A percentile compares a stretch with the other conserved stretches of the same genome.
Conservation (phyloP, 2,797 vertebrate genomes). For the Parauchenoglanis ngamensis region DNA sequence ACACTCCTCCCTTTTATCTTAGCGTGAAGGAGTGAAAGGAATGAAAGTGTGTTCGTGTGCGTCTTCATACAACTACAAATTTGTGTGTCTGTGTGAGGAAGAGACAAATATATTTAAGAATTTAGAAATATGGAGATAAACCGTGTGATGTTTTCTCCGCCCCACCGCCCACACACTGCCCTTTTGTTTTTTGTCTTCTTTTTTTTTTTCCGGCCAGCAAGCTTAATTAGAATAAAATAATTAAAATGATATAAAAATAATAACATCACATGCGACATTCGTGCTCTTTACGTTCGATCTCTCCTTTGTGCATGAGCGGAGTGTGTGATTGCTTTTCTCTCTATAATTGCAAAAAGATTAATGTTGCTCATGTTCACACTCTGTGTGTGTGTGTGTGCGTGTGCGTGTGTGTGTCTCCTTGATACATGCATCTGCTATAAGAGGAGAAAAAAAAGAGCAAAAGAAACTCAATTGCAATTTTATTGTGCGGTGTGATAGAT, state of each 20-base stretch:
- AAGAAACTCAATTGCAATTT: conserved; percentile 99
- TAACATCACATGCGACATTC: conserved; percentile 12
- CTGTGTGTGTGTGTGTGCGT: conserved; percentile 65
- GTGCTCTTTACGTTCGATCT: conserved; percentile 50
- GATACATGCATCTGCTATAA: conserved; percentile 92
- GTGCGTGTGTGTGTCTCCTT: conserved; percentile 80
- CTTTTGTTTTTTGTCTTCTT: not conserved
- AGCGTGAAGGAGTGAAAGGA: not conserved
- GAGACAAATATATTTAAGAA: not conserved
- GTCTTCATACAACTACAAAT: not conserved
- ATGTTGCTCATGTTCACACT: conserved; percentile 67
- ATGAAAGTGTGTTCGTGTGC: not conserved
- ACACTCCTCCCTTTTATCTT: not conserved
- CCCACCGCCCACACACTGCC: not conserved
- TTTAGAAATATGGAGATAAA: not conserved
- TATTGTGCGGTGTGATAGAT: conserved; percentile 99
- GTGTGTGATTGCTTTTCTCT: conserved; percentile 68
- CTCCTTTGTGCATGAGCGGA: conserved; percentile 57
- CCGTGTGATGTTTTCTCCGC: not conserved
- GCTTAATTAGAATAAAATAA: conserved; percentile 34
- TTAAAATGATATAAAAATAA: conserved; percentile 40
- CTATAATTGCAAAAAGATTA: conserved; percentile 75
- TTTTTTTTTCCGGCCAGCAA: not conserved
- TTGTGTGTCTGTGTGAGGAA: not conserved
- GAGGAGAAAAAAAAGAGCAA: conserved; percentile 87